These are phyloP conservation scores for Ostrea denselamellosa DNA, from an alignment of 1,140 invertebrate species.

Conservation along the genomic window DNA sequence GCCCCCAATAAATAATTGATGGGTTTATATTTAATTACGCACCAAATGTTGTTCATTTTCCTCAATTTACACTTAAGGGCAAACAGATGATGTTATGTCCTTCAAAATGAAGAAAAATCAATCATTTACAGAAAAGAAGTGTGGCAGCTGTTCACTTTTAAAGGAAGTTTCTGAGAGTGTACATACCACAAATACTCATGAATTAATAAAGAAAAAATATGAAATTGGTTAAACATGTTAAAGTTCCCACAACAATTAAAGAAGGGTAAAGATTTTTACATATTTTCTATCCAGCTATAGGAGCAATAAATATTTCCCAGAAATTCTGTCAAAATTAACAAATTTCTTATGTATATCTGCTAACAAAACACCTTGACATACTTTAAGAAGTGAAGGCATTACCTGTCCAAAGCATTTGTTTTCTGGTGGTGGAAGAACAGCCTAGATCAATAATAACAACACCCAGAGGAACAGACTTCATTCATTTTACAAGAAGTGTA, in stretches of 20 bases:
- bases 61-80: background rate
- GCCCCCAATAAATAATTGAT: background rate
- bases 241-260: no score
- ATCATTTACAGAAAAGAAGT: background rate
- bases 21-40: background rate
- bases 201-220: background rate
- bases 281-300: no score
- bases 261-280: no score
- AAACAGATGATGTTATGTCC: background rate
- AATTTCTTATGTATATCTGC: background rate
- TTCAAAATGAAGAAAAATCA: constrained; percentile 2
- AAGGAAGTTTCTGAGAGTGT: background rate
- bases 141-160: background rate
- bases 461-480: background rate
- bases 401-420: background rate
- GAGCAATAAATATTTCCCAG: no score
- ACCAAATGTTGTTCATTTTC: constrained; percentile 16
- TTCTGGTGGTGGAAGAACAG: background rate
- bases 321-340: no score
- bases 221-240: no score
- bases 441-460: constrained; percentile 3
- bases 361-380: constrained; percentile 8
- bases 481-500: constrained; percentile 26
- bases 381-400: background rate
- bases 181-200: background rate